Percentiles rank a stretch among this genome's conserved stretches.
These are phyloP conservation scores for Alloplasta piceator DNA, from an alignment of 2,888 invertebrate genomes.

Conservation along the genomic window DNA sequence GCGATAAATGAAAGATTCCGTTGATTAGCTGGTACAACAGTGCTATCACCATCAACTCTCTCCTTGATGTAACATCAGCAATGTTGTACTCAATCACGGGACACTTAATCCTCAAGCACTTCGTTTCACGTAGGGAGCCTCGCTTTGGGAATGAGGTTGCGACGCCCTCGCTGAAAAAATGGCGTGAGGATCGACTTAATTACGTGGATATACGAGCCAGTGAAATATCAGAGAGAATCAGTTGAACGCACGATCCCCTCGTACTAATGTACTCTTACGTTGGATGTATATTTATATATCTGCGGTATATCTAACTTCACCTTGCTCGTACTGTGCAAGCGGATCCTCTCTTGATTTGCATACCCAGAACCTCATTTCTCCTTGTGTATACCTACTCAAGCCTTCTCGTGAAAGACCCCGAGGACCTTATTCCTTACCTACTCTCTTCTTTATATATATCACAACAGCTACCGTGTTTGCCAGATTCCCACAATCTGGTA, in stretches of 20 bases:
- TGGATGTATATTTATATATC: conserved; percentile 52
- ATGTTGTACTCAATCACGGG: conserved; percentile 54
- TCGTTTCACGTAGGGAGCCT: conserved; percentile 51
- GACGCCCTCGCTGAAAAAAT: conserved; percentile 71
- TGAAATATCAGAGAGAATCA: conserved; percentile 60
- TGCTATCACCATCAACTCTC: conserved; percentile 14
- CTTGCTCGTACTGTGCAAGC: conserved; percentile 58
- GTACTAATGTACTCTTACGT: conserved; percentile 66
- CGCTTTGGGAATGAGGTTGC: conserved; percentile 31
- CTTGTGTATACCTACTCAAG: neutral
- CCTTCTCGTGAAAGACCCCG: neutral
- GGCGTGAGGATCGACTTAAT: conserved; percentile 77
- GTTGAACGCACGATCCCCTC: conserved; percentile 64
- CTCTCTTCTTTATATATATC: conserved; percentile 9
- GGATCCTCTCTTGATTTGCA: conserved; percentile 69
- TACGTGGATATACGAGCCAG: conserved; percentile 79
- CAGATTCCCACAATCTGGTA: conserved; percentile 58
- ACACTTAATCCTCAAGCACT: conserved; percentile 61
- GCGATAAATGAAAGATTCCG: conserved; percentile 53
- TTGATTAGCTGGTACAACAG: conserved; percentile 56
- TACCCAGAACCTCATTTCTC: conserved; percentile 46
- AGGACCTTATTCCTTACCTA: conserved; percentile 39
- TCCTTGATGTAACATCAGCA: conserved; percentile 33
- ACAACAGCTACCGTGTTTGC: conserved; percentile 51
- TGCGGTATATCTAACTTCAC: conserved; percentile 63